phyloP scores from a whole-genome alignment of 1,140 invertebrate species.

The Megathymus violae region DNA sequence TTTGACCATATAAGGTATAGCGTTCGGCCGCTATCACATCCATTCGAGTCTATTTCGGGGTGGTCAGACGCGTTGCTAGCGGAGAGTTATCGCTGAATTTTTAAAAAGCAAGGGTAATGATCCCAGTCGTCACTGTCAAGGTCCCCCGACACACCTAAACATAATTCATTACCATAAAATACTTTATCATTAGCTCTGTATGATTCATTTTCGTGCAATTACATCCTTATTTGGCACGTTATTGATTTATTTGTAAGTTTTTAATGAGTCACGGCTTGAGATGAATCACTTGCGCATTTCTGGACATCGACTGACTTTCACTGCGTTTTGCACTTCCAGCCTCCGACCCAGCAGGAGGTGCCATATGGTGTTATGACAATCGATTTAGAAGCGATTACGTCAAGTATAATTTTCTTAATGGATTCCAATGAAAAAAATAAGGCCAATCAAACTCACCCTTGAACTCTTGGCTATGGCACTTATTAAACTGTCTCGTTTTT shows the following conservation, averaged over 20 bases:
- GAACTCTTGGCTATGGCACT: neutral
- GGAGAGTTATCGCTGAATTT: constrained; percentile 17
- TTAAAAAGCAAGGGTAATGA: constrained; percentile 20
- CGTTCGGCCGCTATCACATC: constrained; percentile 56
- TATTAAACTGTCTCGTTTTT: too few relatives aligned
- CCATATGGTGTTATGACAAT: constrained; percentile 5
- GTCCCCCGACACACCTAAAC: constrained; percentile 19
- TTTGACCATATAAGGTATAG: constrained; percentile 81
- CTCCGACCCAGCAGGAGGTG: neutral
- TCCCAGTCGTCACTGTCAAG: constrained; percentile 24
- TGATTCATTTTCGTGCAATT: constrained; percentile 29
- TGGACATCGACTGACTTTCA: constrained; percentile 22
- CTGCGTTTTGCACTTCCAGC: constrained; percentile 5
- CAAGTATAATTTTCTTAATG: neutral
- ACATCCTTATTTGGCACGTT: constrained; percentile 27
- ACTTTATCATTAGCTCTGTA: constrained; percentile 16
- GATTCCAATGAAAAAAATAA: neutral
- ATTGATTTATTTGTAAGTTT: constrained; percentile 30
- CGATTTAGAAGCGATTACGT: neutral
- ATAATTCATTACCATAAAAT: constrained; percentile 2
- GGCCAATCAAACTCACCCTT: neutral
- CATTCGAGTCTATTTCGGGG: constrained; percentile 70
- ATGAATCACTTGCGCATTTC: constrained; percentile 27
- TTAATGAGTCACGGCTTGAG: constrained; percentile 24
- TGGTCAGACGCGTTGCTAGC: constrained; percentile 36